Conservation (phyloP, 1,140 invertebrate species). For the Epicauta chinensis region DNA sequence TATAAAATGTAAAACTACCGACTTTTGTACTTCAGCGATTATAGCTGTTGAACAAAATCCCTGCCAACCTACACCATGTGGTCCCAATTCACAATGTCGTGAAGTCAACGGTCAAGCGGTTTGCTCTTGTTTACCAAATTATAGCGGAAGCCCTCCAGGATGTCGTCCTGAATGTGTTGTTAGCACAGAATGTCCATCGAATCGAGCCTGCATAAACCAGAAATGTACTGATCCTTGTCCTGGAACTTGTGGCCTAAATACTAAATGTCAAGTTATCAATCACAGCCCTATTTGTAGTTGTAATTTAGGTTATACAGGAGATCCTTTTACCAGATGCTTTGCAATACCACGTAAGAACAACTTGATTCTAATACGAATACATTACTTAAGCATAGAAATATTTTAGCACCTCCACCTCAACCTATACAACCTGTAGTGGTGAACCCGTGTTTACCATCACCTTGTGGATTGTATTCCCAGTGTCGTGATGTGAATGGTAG, state of each 20-base stretch:
- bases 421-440: slow-evolving; percentile 12
- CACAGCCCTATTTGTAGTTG: slow-evolving; percentile 63
- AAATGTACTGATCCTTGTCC: slow-evolving; percentile 58
- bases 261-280: slow-evolving; percentile 58
- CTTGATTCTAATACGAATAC: not conserved
- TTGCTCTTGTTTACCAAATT: slow-evolving; percentile 57
- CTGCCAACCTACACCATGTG: slow-evolving; percentile 58
- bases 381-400: not conserved
- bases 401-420: slow-evolving; percentile 30
- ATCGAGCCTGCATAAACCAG: slow-evolving; percentile 55
- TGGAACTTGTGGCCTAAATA: slow-evolving; percentile 54
- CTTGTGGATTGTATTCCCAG: slow-evolving; percentile 64
- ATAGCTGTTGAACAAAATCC: slow-evolving; percentile 37
- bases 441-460: slow-evolving; percentile 60
- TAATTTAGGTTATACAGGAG: slow-evolving; percentile 53
- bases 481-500: slow-evolving; percentile 54
- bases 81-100: slow-evolving; percentile 59
- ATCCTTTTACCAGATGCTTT: slow-evolving; percentile 59
- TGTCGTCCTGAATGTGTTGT: slow-evolving; percentile 57
- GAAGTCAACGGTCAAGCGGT: slow-evolving; percentile 49
- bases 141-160: slow-evolving; percentile 52
- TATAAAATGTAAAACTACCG: not conserved
- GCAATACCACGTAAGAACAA: slow-evolving; percentile 47
- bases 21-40: not conserved
- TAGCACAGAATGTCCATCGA: slow-evolving; percentile 54